Evolutionary conservation across 2,113 vertebrate genomes (phyloP).

Genomic region (Pituophis catenifer): DNA sequence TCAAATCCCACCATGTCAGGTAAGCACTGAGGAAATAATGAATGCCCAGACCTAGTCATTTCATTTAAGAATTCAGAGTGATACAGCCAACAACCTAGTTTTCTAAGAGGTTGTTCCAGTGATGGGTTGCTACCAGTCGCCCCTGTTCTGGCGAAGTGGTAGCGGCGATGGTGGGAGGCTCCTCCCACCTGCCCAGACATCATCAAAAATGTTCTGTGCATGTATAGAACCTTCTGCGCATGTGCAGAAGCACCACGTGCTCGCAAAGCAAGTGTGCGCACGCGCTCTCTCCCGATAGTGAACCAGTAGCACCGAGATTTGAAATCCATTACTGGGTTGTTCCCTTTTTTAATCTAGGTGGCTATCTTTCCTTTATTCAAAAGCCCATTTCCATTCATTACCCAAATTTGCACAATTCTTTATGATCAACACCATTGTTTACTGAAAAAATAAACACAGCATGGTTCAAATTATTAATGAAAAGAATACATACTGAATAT

Average conservation of each 20-base stretch:
- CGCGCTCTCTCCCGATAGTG: too few species aligned
- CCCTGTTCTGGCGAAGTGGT: too few species aligned
- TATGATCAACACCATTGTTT: constrained; percentile 6
- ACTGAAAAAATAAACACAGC: neutral
- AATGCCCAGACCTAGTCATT: constrained; percentile 15
- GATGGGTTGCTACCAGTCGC: too few species aligned
- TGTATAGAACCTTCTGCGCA: too few species aligned
- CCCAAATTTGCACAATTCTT: constrained; percentile 21
- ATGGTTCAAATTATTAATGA: neutral
- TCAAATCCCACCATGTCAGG: constrained; percentile 2
- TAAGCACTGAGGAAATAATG: constrained; percentile 21
- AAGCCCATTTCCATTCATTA: neutral
- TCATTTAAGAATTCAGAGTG: constrained; percentile 6
- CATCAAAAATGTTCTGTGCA: too few species aligned
- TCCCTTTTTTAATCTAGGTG: constrained; percentile 13
- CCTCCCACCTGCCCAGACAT: too few species aligned
- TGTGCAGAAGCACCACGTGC: too few species aligned
- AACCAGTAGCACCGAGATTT: too few species aligned
- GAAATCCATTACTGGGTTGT: neutral
- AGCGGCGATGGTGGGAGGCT: too few species aligned
- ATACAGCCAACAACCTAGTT: constrained; percentile 13
- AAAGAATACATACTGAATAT: neutral
- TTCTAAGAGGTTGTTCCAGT: constrained; percentile 5
- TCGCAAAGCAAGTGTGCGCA: too few species aligned
- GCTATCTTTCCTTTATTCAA: constrained; percentile 3